Evolutionary conservation across 2,113 vertebrate genomes (phyloP).

Genomic region (Leucopsar rothschildi): DNA sequence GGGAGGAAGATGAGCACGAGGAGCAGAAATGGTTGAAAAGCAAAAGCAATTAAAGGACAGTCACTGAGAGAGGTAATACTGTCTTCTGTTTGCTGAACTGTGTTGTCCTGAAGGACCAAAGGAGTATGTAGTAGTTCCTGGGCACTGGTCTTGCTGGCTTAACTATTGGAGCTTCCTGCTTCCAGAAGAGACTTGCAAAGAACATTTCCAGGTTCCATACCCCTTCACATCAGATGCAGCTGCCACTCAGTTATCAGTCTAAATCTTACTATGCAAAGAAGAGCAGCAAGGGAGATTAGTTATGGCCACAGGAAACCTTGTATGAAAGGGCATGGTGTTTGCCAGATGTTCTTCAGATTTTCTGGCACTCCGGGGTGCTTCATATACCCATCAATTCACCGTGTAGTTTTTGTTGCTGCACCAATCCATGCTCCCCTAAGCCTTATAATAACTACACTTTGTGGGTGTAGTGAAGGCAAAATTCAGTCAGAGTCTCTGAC

Average conservation of each 20-base stretch:
- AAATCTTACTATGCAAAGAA: background rate
- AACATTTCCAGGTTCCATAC: background rate
- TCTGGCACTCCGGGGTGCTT: background rate
- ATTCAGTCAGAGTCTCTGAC: constrained; percentile 63
- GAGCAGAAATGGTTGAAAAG: background rate
- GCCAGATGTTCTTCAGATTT: background rate
- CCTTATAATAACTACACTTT: constrained; percentile 48
- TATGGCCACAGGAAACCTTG: background rate
- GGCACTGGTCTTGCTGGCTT: background rate
- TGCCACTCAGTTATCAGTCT: background rate
- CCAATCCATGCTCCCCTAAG: background rate
- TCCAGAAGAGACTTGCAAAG: background rate
- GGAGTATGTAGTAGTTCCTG: background rate
- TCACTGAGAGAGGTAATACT: background rate
- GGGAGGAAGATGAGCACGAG: background rate
- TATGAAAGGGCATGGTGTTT: background rate
- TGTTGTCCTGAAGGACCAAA: background rate
- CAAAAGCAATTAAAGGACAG: background rate
- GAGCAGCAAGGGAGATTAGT: background rate
- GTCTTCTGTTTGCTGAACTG: background rate
- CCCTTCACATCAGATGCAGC: background rate
- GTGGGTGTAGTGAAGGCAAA: constrained; percentile 58
- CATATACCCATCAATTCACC: background rate
- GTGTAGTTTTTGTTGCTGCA: constrained; percentile 1
- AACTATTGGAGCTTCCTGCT: background rate